Evolutionary conservation across 2,113 vertebrate species (phyloP).

Genomic region (Thamnaconus septentrionalis): DNA sequence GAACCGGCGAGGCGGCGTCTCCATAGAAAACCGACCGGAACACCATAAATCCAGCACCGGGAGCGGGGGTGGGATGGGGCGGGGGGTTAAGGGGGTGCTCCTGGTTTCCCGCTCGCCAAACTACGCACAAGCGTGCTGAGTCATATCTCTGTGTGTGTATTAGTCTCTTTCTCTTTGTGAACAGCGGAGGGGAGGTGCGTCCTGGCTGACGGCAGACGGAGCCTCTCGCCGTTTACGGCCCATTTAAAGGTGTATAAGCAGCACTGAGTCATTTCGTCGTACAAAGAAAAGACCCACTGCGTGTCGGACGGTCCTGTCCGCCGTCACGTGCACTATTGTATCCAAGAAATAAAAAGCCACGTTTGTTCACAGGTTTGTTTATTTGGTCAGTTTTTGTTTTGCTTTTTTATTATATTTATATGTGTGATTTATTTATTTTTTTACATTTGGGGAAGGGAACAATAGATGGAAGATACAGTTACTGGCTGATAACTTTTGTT

Average conservation of each 20-base stretch:
- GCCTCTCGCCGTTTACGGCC: too few relatives aligned
- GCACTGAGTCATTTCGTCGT: slow-evolving; percentile 40
- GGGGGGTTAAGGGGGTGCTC: too few relatives aligned
- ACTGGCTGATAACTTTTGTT: slow-evolving; percentile 14
- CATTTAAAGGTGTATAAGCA: slow-evolving; percentile 45
- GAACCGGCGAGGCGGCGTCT: slow-evolving; percentile 17
- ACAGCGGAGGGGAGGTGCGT: slow-evolving; percentile 13
- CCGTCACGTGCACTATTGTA: slow-evolving; percentile 38
- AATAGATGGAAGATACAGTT: slow-evolving; percentile 4
- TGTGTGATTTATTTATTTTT: background rate
- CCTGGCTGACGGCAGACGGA: background rate
- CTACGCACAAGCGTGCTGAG: slow-evolving; percentile 19
- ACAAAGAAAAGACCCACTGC: slow-evolving; percentile 40
- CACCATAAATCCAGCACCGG: slow-evolving; percentile 49
- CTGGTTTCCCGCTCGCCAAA: too few relatives aligned
- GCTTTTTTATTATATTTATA: background rate
- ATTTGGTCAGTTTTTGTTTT: background rate
- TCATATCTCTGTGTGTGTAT: slow-evolving; percentile 53
- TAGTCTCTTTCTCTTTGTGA: slow-evolving; percentile 39
- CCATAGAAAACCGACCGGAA: slow-evolving; percentile 49
- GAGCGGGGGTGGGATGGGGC: background rate
- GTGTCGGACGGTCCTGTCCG: slow-evolving; percentile 25
- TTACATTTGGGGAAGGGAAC: slow-evolving; percentile 8
- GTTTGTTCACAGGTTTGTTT: slow-evolving; percentile 4
- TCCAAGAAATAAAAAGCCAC: slow-evolving; percentile 34